Conservation (phyloP, 2,888 invertebrate genomes). For the Adineta ricciae region DNA sequence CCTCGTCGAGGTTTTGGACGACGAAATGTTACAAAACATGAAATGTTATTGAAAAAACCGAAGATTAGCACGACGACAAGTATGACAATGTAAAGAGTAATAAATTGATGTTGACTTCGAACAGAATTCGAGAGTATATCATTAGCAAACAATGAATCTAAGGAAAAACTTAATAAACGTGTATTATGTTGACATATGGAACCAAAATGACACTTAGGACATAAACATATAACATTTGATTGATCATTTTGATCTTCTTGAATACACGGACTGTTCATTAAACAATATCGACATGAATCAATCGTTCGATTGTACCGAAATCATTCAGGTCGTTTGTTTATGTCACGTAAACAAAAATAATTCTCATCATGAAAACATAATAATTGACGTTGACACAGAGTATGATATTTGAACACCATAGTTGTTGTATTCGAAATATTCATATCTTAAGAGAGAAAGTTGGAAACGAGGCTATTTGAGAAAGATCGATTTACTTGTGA, state of each 20-base stretch:
- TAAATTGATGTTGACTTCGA: background rate
- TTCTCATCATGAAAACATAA: slow-evolving; percentile 8
- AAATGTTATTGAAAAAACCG: background rate
- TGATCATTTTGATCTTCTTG: background rate
- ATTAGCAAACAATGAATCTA: background rate
- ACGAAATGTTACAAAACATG: background rate
- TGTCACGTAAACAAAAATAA: background rate
- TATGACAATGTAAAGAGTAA: background rate
- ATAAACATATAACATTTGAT: background rate
- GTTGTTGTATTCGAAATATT: too few relatives aligned
- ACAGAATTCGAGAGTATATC: background rate
- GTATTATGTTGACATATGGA: background rate
- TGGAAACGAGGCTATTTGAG: too few relatives aligned
- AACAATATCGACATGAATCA: background rate
- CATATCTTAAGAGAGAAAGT: too few relatives aligned
- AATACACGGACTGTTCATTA: background rate
- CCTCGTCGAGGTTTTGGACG: background rate
- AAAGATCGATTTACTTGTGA: too few relatives aligned
- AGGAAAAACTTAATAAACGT: background rate
- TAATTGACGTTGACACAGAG: background rate
- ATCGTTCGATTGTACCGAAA: background rate
- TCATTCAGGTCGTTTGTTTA: background rate
- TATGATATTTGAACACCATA: too few relatives aligned
- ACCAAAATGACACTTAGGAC: background rate
- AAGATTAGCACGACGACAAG: background rate